A percentile compares a stretch with the other conserved stretches of the same genome.
Conservation (phyloP, 1,140 invertebrate species). For the Conopomorpha cramerella region DNA sequence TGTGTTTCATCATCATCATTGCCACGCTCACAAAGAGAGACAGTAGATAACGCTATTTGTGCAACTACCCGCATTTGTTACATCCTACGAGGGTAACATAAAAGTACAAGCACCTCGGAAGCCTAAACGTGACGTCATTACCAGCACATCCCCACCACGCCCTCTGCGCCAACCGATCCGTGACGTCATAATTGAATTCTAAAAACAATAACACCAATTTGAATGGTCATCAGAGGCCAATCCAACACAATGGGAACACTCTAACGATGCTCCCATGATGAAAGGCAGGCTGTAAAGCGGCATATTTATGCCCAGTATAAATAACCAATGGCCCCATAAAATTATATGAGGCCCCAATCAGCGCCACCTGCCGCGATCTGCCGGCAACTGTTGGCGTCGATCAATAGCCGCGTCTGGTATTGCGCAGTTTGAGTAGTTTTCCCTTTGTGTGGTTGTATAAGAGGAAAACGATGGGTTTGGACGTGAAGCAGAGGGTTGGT, state of each 20-base stretch:
- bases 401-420: too few relatives aligned
- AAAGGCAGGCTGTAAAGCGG: background rate
- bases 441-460: too few relatives aligned
- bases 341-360: conserved; percentile 2
- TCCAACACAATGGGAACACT: too few relatives aligned
- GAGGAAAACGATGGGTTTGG: background rate
- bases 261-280: background rate
- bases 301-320: conserved; percentile 1
- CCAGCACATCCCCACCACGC: background rate
- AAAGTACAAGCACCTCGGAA: background rate
- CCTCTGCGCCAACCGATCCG: background rate
- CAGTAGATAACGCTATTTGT: too few relatives aligned
- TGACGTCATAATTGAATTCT: background rate
- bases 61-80: too few relatives aligned
- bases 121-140: background rate
- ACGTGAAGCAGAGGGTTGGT: background rate
- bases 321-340: conserved; percentile 2
- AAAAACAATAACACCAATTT: background rate
- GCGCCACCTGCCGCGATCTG: conserved; percentile 3
- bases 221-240: too few relatives aligned
- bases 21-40: too few relatives aligned
- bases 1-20: too few relatives aligned
- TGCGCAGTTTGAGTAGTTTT: too few relatives aligned
- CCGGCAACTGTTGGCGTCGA: conserved; percentile 1
- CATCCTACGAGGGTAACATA: background rate